Conservation (phyloP, 1,140 invertebrate species). For the Drosophila seguyi region DNA sequence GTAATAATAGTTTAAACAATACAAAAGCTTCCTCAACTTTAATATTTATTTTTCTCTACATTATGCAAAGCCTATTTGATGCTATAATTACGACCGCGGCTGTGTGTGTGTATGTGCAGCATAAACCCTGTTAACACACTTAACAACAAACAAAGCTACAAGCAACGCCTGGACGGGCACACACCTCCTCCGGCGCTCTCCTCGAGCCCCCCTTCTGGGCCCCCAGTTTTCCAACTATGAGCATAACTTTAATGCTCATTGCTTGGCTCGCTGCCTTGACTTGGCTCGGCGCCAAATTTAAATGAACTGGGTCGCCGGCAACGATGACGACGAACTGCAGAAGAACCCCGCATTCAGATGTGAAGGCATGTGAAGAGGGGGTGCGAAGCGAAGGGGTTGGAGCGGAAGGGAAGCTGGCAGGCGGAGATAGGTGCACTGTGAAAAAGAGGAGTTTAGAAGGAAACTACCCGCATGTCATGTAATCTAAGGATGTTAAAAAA, state of each 20-base stretch:
- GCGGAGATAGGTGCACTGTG: conserved; percentile 16
- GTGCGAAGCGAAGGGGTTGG: conserved; percentile 3
- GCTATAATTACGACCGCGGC: conserved; percentile 13
- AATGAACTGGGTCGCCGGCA: conserved; percentile 72
- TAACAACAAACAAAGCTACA: conserved; percentile 79
- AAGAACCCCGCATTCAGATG: conserved; percentile 35
- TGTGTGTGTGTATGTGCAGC: conserved; percentile 47
- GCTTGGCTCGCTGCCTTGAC: conserved; percentile 48
- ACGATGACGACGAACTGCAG: conserved; percentile 36
- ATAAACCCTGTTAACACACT: conserved; percentile 81
- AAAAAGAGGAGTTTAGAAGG: neutral
- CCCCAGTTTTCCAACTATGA: conserved; percentile 55
- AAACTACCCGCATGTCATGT: neutral
- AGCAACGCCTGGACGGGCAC: conserved; percentile 49
- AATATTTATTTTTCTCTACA: neutral
- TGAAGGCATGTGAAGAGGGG: conserved; percentile 5
- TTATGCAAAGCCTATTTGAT: conserved; percentile 1
- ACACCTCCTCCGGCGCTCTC: conserved; percentile 17
- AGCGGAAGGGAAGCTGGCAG: conserved; percentile 11
- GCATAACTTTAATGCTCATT: conserved; percentile 80
- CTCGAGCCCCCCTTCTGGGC: neutral
- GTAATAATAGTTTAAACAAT: neutral
- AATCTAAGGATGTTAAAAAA: neutral
- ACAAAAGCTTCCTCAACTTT: neutral
- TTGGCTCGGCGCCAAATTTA: conserved; percentile 76